Base-by-base conservation (phyloP, 2,797 vertebrate genomes). In the Lates japonicus region DNA sequence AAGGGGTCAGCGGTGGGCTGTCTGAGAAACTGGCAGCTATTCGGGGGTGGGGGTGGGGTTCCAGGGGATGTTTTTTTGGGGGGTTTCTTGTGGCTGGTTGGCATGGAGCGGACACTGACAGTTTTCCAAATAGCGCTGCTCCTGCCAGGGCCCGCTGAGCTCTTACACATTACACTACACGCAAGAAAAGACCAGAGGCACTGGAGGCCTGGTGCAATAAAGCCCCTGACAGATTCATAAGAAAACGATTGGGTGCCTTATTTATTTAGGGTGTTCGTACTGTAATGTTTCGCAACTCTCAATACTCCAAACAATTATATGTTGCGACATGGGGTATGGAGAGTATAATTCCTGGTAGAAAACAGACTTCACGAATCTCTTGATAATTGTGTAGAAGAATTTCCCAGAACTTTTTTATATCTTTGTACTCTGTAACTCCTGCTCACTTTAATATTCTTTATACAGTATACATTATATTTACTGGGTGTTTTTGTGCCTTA, bases 1-100 rank as follows among this genome's bases (percentile, higher is more conserved):
- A 92, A 94, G 94, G 94, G 95, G 94, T 95, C 94, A 95, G 91
- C 87, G 83, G 80, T 89, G 90, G 90, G 87, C 90, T 92, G 93
- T 90, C 91, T 85, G 89, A 91, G 91, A 91, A 93, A 81, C 86
- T 92, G 93, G 92, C 92, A 91, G 82, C 85, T 80, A 80, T 58
- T 79, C 25, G 25, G 25, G 25, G 25, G 25, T 29, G 25, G 25
- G 25, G 25, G n/a, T 54, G 80, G 76, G 85, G 84, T 74, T 92
- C 88, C 80, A 87, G 93, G 88, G 90, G 87, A 86, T 88, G 89
- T 90, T 91, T 89, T 89, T 78, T 71, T 58, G 10, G 44, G 49
- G 67, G 41, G 74, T 73, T 69, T 93, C 90, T 92, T 86, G 84
- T 89, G 87, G 92, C 91, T 93, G 88, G 83, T 92, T 94, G 93